phyloP scores from a whole-genome alignment of 2,797 vertebrate species.

The Craterocephalus amniculus region DNA sequence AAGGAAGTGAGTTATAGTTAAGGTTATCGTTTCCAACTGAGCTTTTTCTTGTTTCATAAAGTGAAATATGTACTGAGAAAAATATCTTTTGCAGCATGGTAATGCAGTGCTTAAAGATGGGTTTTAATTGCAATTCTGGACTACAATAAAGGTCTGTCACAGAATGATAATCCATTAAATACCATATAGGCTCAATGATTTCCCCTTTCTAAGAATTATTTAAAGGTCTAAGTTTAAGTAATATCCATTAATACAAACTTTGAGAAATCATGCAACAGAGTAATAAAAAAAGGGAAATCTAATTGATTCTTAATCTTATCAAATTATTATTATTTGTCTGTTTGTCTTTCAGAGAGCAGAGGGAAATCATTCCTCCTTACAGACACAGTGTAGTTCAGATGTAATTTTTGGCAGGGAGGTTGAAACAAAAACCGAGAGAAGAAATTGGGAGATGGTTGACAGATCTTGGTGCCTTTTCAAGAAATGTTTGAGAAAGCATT shows the following conservation, averaged over 20 bases:
- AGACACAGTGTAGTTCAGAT: conserved; percentile 26
- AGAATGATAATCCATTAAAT: too few relatives aligned
- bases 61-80: too few relatives aligned
- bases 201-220: not conserved
- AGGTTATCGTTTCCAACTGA: not conserved
- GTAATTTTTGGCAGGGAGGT: conserved; percentile 24
- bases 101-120: too few relatives aligned
- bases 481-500: conserved; percentile 77
- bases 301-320: not conserved
- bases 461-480: conserved; percentile 49
- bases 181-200: too few relatives aligned
- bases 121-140: too few relatives aligned
- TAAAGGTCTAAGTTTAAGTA: too few relatives aligned
- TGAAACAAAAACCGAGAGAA: not conserved
- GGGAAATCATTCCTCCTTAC: not conserved
- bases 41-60: not conserved
- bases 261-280: not conserved
- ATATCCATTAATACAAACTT: not conserved
- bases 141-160: too few relatives aligned
- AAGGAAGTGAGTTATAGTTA: not conserved
- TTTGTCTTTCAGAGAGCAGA: too few relatives aligned
- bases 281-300: not conserved
- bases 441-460: conserved; percentile 24
- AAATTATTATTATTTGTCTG: conserved; percentile 4
- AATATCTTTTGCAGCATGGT: too few relatives aligned